phyloP scores from a whole-genome alignment of 2,888 invertebrate genomes.

The Standfussiana lucernea region DNA sequence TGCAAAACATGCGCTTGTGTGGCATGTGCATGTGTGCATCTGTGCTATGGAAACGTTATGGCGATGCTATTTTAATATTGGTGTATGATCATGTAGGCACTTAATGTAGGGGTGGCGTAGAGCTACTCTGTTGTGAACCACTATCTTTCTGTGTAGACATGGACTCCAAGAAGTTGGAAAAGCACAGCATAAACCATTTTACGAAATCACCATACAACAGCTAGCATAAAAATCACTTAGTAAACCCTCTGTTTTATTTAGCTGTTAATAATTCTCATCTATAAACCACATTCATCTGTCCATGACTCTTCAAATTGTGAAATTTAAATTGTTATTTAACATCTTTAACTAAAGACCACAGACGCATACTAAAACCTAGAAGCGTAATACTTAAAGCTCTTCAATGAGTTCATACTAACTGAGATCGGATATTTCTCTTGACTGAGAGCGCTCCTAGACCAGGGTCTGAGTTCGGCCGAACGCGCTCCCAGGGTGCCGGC shows the following conservation, averaged over 20 bases:
- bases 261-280: conserved; percentile 13
- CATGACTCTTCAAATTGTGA: conserved; percentile 8
- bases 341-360: conserved; percentile 54
- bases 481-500: conserved; percentile 90
- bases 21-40: background rate
- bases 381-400: conserved; percentile 81
- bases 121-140: background rate
- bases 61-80: background rate
- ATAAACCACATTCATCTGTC: background rate
- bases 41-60: background rate
- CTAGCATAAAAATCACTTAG: conserved; percentile 10
- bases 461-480: conserved; percentile 86
- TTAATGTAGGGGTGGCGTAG: background rate
- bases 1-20: background rate
- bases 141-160: background rate
- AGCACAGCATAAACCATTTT: background rate
- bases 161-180: background rate
- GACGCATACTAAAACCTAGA: conserved; percentile 70
- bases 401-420: conserved; percentile 82
- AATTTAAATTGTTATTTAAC: conserved; percentile 15
- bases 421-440: conserved; percentile 85
- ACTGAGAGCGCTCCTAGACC: conserved; percentile 88
- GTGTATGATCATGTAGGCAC: background rate
- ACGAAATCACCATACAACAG: background rate
- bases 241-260: conserved; percentile 7